Base-by-base conservation (phyloP, 2,113 vertebrate species). In the Rutilus rutilus region DNA sequence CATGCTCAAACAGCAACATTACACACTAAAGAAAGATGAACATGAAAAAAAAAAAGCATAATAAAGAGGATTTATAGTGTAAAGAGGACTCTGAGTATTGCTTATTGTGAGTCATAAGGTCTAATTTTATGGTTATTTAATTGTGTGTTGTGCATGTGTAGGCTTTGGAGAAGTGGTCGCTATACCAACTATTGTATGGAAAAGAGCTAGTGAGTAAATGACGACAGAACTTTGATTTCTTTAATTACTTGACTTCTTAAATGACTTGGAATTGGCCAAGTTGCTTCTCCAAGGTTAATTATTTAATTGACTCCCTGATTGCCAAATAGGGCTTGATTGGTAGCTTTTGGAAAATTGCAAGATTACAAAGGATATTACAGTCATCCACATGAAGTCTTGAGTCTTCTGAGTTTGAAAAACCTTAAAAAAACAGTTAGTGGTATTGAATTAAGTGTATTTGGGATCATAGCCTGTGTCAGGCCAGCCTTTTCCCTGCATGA, bases 401-500 rank as follows among this genome's bases (percentile, higher is more conserved):
- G n/a, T 25, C n/a, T 2, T 17, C 5, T 8, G 42, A 33, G 47
- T 54, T 76, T 30, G 8, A 52, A 21, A 33, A 76, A 10, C 15
- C 74, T 67, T 69, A 19, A 67, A 69, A 36, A 69, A 5, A 19
- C 27, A 33, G 15, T 57, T 77, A 17, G 50, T 9, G 12, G n/a
- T 77, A 33, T 33, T 23, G 54, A 36, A 27, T 75, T 86, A 23
- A 82, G 30, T 19, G 57, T 80, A 57, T 57, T 10, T 50, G 25
- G 50, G 21, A 60, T 47, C 57, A 4, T 62, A 74, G 47, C 78
- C 45, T 86, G 64, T 52, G 85, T 19, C 78, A 69, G 45, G 47
- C 33, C n/a, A 82, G 54, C 21, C 60, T 47, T 9, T 82, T 76
- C 42, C n/a, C 60, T 45, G 47, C 45, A 62, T 54, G n/a, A 36